phyloP scores from a whole-genome alignment of 2,113 vertebrate genomes.

The Gallinago jamesoni region DNA sequence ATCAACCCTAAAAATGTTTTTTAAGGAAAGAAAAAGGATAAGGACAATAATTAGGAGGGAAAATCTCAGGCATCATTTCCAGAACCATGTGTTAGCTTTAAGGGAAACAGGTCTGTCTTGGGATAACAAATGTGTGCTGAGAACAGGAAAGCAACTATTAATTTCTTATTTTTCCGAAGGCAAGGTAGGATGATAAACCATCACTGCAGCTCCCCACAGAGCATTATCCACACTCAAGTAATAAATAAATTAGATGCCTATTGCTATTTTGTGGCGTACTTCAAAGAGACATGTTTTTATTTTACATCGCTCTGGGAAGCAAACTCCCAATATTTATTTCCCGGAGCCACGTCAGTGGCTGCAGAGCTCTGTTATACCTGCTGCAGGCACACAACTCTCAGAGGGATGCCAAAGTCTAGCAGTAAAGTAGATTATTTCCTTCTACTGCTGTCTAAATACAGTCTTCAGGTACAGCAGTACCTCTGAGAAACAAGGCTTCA shows the following conservation, averaged over 20 bases:
- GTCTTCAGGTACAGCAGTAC: conserved; percentile 13
- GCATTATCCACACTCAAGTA: background rate
- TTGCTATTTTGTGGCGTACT: background rate
- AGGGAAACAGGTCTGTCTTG: background rate
- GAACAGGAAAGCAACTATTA: background rate
- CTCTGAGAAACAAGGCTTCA: conserved; percentile 11
- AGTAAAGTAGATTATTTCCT: conserved; percentile 22
- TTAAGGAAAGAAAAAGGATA: background rate
- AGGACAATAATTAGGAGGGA: background rate
- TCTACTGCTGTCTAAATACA: conserved; percentile 19
- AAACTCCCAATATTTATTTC: background rate
- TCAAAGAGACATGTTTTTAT: background rate
- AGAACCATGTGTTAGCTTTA: background rate
- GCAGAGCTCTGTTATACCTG: background rate
- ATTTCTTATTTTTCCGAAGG: background rate
- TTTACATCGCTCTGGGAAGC: background rate
- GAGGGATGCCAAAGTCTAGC: conserved; percentile 31
- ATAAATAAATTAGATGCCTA: conserved; percentile 35
- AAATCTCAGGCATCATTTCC: background rate
- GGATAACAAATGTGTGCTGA: background rate
- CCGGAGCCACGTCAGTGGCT: background rate
- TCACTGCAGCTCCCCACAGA: background rate
- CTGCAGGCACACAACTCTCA: conserved; percentile 11
- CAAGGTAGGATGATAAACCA: background rate
- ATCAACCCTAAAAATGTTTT: background rate